A percentile compares a stretch with the other conserved stretches of the same genome.
Evolutionary conservation across 2,797 vertebrate species (phyloP).

Genomic region (Rhodeus uyekii): DNA sequence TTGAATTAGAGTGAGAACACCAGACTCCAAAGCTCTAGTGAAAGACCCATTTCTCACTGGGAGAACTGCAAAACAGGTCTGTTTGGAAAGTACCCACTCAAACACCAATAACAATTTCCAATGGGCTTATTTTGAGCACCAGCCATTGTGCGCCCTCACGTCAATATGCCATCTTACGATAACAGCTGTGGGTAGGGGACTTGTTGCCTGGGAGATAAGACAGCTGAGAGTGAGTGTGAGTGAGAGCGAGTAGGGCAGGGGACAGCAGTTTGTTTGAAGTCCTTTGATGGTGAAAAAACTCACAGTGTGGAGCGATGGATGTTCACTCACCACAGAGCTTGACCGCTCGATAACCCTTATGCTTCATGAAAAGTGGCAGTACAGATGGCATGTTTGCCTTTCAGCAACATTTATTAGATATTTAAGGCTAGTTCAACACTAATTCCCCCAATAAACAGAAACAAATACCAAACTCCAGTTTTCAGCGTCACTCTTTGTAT

Average conservation of each 20-base stretch:
- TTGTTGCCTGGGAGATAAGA: constrained; percentile 77
- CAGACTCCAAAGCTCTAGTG: constrained; percentile 2
- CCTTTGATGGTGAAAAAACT: constrained; percentile 15
- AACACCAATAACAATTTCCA: constrained; percentile 45
- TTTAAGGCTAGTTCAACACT: not conserved
- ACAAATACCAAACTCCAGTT: constrained; percentile 52
- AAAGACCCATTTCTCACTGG: constrained; percentile 52
- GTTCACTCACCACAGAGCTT: constrained; percentile 19
- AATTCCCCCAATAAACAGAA: not conserved
- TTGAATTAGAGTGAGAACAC: not conserved
- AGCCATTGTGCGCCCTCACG: constrained; percentile 57
- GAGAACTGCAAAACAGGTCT: constrained; percentile 58
- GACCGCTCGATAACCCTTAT: constrained; percentile 19
- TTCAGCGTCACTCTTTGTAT: constrained; percentile 16
- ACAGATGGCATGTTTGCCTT: constrained; percentile 49
- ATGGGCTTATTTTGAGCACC: constrained; percentile 54
- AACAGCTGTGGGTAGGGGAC: constrained; percentile 66
- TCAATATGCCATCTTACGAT: constrained; percentile 65
- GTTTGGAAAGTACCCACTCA: constrained; percentile 56
- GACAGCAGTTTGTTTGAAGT: constrained; percentile 28
- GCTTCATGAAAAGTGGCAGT: constrained; percentile 40
- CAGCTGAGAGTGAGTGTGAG: constrained; percentile 41
- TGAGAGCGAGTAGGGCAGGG: not conserved
- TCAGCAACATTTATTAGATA: constrained; percentile 53
- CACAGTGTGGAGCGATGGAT: not conserved